Percentiles rank a stretch among this genome's conserved stretches.
phyloP scores from a whole-genome alignment of 2,113 vertebrate species.

The Psilopsiagon aymara region DNA sequence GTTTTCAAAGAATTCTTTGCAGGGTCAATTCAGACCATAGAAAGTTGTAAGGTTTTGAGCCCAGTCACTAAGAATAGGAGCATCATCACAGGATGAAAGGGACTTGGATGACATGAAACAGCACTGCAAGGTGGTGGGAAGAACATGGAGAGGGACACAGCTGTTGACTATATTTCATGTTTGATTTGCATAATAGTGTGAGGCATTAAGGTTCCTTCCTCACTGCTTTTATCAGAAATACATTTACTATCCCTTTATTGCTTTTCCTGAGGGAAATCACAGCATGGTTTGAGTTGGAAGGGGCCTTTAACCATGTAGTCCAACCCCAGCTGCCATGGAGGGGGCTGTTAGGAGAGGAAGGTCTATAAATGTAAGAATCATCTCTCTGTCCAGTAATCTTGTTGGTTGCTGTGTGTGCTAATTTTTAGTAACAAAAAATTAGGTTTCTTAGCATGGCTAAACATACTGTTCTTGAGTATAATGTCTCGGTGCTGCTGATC shows the following conservation, averaged over 20 bases:
- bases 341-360: neutral
- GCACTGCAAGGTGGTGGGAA: fast-evolving
- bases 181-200: neutral
- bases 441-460: neutral
- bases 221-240: neutral
- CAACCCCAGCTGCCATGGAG: fast-evolving
- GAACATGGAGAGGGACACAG: neutral
- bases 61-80: neutral
- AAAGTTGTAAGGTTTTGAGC: conserved; percentile 39
- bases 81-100: neutral
- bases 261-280: neutral
- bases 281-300: neutral
- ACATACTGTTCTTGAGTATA: neutral
- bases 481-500: neutral
- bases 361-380: fast-evolving
- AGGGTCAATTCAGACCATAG: conserved; percentile 77
- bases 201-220: neutral
- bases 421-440: neutral
- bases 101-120: neutral
- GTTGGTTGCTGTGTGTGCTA: neutral
- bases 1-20: conserved; percentile 78
- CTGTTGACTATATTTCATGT: neutral
- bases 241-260: neutral
- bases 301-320: fast-evolving
- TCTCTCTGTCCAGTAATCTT: neutral